A percentile compares a stretch with the other conserved stretches of the same genome.
Evolutionary conservation across 1,140 invertebrate species (phyloP).

Genomic region (Halesus radiatus): DNA sequence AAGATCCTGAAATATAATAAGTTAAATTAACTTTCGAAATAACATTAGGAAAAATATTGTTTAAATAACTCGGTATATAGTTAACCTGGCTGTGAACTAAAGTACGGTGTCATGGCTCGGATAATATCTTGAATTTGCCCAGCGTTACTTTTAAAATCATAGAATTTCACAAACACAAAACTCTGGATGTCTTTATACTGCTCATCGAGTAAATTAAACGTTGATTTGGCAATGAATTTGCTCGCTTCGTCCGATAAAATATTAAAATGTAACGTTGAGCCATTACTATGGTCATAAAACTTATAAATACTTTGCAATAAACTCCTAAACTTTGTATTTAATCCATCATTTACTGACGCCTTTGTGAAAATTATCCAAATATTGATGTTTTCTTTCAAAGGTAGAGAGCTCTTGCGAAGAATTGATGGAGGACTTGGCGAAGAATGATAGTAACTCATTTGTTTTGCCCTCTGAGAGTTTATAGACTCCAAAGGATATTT

Average conservation of each 20-base stretch:
- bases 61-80: background rate
- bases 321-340: constrained; percentile 29
- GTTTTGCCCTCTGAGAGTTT: background rate
- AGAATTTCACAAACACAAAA: constrained; percentile 65
- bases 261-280: constrained; percentile 74
- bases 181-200: constrained; percentile 54
- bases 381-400: background rate
- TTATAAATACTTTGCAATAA: constrained; percentile 34
- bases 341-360: constrained; percentile 5
- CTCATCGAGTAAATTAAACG: constrained; percentile 66
- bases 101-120: constrained; percentile 79
- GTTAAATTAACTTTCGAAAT: background rate
- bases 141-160: constrained; percentile 76
- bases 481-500: background rate
- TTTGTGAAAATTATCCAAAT: constrained; percentile 42
- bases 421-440: background rate
- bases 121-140: constrained; percentile 76
- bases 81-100: constrained; percentile 80
- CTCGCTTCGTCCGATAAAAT: constrained; percentile 79
- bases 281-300: constrained; percentile 8
- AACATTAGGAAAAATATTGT: background rate
- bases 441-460: background rate
- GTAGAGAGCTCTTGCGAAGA: background rate
- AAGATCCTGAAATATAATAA: constrained; percentile 71
- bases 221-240: constrained; percentile 72